These are phyloP conservation scores for Euproctis similis DNA, from an alignment of 2,888 invertebrate species.

Conservation along the genomic window DNA sequence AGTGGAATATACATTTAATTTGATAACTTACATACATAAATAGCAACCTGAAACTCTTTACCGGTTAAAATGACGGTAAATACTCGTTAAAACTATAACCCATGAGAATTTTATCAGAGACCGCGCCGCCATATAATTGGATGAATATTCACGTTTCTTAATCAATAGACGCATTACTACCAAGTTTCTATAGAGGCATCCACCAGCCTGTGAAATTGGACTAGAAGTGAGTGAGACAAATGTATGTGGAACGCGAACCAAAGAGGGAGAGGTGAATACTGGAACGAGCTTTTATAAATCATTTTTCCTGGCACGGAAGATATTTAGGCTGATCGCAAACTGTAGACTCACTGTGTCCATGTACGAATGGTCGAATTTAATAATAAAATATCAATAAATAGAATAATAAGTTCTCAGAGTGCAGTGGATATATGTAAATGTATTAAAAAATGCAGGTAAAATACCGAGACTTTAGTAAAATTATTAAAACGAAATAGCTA, in stretches of 20 bases:
- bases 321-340: conserved; percentile 45
- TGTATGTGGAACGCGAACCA: conserved; percentile 17
- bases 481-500: too few relatives aligned
- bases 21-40: too few relatives aligned
- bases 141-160: conserved; percentile 74
- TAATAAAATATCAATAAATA: too few relatives aligned
- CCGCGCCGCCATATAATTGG: conserved; percentile 64
- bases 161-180: conserved; percentile 69
- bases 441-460: too few relatives aligned
- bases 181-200: conserved; percentile 55
- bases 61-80: conserved; percentile 23
- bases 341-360: too few relatives aligned
- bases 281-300: conserved; percentile 66
- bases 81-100: conserved; percentile 35
- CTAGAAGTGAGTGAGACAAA: conserved; percentile 48
- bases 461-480: too few relatives aligned
- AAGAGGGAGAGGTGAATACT: conserved; percentile 33
- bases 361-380: too few relatives aligned
- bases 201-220: conserved; percentile 73
- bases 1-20: too few relatives aligned
- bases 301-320: conserved; percentile 63
- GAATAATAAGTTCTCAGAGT: too few relatives aligned
- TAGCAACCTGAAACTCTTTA: too few relatives aligned
- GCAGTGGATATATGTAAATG: too few relatives aligned
- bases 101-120: conserved; percentile 49